Conservation (phyloP, 2,113 vertebrate genomes). For the Serilophus lunatus region DNA sequence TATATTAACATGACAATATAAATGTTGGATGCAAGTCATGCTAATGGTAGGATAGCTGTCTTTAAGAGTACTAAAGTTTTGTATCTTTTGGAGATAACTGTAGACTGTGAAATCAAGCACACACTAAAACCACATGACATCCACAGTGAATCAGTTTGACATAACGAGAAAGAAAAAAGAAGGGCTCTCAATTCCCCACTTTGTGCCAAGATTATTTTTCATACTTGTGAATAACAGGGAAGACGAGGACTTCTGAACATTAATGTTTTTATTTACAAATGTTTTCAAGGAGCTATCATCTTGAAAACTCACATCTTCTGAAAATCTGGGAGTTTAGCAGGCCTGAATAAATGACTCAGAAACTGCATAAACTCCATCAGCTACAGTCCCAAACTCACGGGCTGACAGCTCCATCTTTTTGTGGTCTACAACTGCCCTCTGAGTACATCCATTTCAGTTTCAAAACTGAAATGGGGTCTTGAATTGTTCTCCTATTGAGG, state of each 20-base stretch:
- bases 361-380: not conserved
- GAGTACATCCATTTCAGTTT: not conserved
- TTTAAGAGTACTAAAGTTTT: not conserved
- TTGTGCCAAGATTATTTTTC: not conserved
- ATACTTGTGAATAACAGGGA: not conserved
- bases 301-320: not conserved
- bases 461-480: not conserved
- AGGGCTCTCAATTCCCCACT: not conserved
- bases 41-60: not conserved
- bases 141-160: not conserved
- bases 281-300: not conserved
- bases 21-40: not conserved
- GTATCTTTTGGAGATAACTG: not conserved
- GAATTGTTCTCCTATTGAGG: not conserved
- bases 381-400: not conserved
- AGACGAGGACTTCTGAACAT: not conserved
- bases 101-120: not conserved
- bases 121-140: not conserved
- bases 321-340: not conserved
- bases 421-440: not conserved
- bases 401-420: not conserved
- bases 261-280: rapidly evolving
- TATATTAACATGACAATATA: not conserved
- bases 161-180: not conserved
- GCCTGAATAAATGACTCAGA: not conserved